Base-by-base conservation (phyloP, 2,797 vertebrate genomes). In the Gastrophryne carolinensis region DNA sequence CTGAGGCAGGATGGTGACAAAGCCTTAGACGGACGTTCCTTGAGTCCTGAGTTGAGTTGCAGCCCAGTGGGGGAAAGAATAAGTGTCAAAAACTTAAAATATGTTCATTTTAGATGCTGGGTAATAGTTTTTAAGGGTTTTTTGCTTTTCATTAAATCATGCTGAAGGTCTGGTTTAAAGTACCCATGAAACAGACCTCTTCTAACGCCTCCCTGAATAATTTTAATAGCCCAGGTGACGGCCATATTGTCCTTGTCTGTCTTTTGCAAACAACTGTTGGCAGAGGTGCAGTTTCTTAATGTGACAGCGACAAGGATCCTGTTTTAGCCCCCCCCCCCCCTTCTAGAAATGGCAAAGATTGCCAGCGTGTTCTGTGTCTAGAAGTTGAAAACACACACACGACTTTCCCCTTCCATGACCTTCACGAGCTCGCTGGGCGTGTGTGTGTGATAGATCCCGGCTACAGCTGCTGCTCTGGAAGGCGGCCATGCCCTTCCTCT, bases 401-500 rank as follows among this genome's bases (percentile, higher is more conserved):
- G 23, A n/a, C 47, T 4, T 47, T 30, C 21, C 47, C 47, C 26
- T 77, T 71, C n/a, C 1, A 2, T 65, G 60, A 63, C 75, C 75
- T 77, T 77, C 49, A 63, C 5, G 0, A 26, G 65, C 49, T 19
- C 8, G 37, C 21, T 44, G 3, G 2, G 24, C 24, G 1, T 19
- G 35, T 15, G 52, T 32, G 39, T 61, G 47, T 58, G 75, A 64
- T 21, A 47, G 58, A 35, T 70, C 65, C 32, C 27, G 39, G 17
- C 53, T 50, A 52, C 70, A 85, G 79, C 68, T 81, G 69, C 23
- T 75, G 5, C 73, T 37, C 29, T 65, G 70, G 73, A 39, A 47
- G 21, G 29, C 41, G 12, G 72, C 26, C 56, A 67, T 29, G 70
- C 57, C 50, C 79, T 39, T 49, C 17, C 57, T 24, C 32, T 5